These are phyloP conservation scores for Epizoanthus stellaris DNA, from an alignment of 92 coral and sea anemone species.

Conservation along the genomic window DNA sequence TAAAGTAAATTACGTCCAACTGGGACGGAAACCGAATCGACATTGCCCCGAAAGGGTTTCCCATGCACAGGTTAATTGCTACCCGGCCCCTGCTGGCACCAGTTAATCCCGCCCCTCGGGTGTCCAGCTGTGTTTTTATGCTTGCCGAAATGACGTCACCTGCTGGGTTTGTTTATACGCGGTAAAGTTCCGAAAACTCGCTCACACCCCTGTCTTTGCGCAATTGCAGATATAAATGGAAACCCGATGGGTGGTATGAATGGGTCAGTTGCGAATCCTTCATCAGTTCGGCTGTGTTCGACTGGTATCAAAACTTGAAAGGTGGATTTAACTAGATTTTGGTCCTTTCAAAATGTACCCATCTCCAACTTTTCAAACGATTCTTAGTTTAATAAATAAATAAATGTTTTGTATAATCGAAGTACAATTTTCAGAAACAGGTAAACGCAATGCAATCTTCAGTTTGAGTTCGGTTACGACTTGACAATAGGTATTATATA, in stretches of 20 bases:
- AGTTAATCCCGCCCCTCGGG: conserved; percentile 5
- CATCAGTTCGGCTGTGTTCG: neutral
- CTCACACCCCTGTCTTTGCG: conserved; percentile 22
- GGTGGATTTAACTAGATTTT: neutral
- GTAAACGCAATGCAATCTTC: too few species aligned
- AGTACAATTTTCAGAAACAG: too few species aligned
- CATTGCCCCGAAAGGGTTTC: neutral
- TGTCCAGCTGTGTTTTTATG: conserved; percentile 35
- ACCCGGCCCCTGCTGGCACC: conserved; percentile 27
- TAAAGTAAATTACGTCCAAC: conserved; percentile 7
- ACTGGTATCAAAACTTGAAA: neutral
- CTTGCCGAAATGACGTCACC: conserved; percentile 33
- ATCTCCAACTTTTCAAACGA: too few species aligned
- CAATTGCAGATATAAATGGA: neutral
- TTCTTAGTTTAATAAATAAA: too few species aligned
- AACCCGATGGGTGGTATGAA: neutral
- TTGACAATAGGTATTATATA: too few species aligned
- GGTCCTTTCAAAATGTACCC: too few species aligned
- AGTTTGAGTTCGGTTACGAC: too few species aligned
- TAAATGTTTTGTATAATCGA: too few species aligned
- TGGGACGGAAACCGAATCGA: conserved; percentile 9
- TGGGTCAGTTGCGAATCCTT: neutral
- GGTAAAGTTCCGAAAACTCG: neutral
- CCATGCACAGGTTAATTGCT: conserved; percentile 39
- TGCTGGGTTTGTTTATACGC: conserved; percentile 42